Evolutionary conservation across 2,797 vertebrate species (phyloP).

Genomic region (Mionectes olivaceus): DNA sequence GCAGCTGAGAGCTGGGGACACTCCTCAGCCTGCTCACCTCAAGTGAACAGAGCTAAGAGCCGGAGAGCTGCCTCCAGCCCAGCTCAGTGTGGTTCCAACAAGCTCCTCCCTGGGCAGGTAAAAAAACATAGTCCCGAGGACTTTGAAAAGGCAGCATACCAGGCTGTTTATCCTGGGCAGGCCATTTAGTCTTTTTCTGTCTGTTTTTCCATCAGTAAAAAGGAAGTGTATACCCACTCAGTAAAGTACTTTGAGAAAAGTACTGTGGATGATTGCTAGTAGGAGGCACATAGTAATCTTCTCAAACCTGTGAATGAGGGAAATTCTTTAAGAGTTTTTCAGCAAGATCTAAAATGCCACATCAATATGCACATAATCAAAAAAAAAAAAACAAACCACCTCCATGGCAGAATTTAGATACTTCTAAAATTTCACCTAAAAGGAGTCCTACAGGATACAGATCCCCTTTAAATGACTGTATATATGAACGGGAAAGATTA

Average conservation of each 20-base stretch:
- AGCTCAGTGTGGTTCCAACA: accelerated
- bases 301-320: conserved; percentile 5
- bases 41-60: accelerated
- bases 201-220: conserved; percentile 34
- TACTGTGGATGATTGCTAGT: not conserved
- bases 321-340: conserved; percentile 25
- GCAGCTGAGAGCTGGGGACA: not conserved
- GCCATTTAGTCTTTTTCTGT: not conserved
- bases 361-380: not conserved
- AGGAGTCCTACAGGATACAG: not conserved
- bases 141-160: not conserved
- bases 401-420: not conserved
- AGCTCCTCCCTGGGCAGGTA: not conserved
- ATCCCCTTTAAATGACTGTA: not conserved
- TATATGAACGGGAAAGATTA: not conserved
- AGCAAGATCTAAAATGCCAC: not conserved
- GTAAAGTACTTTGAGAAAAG: not conserved
- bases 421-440: not conserved
- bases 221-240: not conserved
- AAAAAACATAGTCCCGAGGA: not conserved
- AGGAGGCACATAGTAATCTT: conserved; percentile 24
- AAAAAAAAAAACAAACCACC: not conserved
- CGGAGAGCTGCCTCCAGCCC: not conserved
- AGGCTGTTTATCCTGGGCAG: not conserved
- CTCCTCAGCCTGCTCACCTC: not conserved